These are phyloP conservation scores for Bovichtus diacanthus DNA, from an alignment of 2,797 vertebrate species.

Conservation along the genomic window DNA sequence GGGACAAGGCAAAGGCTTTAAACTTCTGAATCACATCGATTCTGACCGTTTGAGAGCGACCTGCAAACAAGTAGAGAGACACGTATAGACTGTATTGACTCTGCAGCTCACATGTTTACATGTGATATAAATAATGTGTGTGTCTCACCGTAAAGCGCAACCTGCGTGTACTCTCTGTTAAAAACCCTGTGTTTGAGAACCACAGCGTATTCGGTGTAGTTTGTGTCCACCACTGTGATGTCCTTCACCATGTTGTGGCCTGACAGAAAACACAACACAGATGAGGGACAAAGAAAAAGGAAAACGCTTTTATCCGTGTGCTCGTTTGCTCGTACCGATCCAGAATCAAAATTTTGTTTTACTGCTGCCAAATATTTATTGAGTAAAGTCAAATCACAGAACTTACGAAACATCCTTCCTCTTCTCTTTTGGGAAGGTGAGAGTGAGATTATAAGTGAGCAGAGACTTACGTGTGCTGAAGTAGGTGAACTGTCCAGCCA, in stretches of 20 bases:
- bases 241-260: slow-evolving; percentile 85
- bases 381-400: neutral
- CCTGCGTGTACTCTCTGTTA: slow-evolving; percentile 83
- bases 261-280: slow-evolving; percentile 45
- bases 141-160: slow-evolving; percentile 85
- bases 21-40: slow-evolving; percentile 77
- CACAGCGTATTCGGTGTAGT: slow-evolving; percentile 85
- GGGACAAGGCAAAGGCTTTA: slow-evolving; percentile 72
- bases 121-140: neutral
- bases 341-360: neutral
- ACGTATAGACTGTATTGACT: neutral
- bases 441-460: neutral
- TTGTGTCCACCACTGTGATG: slow-evolving; percentile 86
- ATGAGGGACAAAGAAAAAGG: neutral
- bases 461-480: slow-evolving; percentile 84
- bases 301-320: neutral
- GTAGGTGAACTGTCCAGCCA: slow-evolving; percentile 83
- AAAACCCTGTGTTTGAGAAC: slow-evolving; percentile 86
- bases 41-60: slow-evolving; percentile 72
- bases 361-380: slow-evolving; percentile 5
- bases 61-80: slow-evolving; percentile 56
- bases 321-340: neutral
- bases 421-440: neutral
- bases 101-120: neutral
- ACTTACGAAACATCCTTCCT: neutral